Base-by-base conservation (phyloP, 2,113 vertebrate species). In the Rhadina sibilatrix region DNA sequence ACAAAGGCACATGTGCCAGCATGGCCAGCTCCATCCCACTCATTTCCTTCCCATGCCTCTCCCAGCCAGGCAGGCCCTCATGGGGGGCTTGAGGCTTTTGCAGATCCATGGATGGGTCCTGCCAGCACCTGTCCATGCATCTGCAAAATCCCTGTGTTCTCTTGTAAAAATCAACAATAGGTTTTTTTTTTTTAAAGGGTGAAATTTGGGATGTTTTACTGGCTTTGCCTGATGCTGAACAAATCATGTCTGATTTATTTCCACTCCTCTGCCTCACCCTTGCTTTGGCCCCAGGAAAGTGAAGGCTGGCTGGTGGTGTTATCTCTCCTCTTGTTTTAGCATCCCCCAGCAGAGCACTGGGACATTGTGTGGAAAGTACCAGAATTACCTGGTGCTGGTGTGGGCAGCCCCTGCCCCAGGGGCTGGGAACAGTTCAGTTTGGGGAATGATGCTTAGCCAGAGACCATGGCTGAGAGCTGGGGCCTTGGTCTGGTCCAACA, bases 321-420 rank as follows among this genome's bases (percentile, higher is more conserved):
- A 19, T 66, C 91, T 49, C 38, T 90, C 54, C 50, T 53, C 66
- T 83, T 56, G 50, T 80, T 93, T 56, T 27, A 47, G 57, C 83
- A 37, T 27, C 3, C 1, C 40, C 47, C n/a, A 28, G 76, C n/a
- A 9, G 37, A 57, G 42, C 0, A 2, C 54, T 25, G 83, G 70
- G 40, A 47, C 30, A 37, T 5, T 0, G 9, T 24, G 22, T 3
- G 11, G 30, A 3, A 8, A 16, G 64, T 23, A 6, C 0, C 21
- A 23, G 46, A 20, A 25, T 20, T 0, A 1, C 33, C 42, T 24
- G 3, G 53, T 5, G 38, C 38, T 46, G 72, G 10, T 1, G 8
- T n/a, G 75, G 79, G 60, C 72, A 87, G 42, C 31, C 52, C 25
- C 37, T 71, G 71, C 30, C 31, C 50, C 42, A 22, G 18, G 21